These are phyloP conservation scores for Papilio xuthus DNA, from an alignment of 1,140 invertebrate species.

Conservation along the genomic window DNA sequence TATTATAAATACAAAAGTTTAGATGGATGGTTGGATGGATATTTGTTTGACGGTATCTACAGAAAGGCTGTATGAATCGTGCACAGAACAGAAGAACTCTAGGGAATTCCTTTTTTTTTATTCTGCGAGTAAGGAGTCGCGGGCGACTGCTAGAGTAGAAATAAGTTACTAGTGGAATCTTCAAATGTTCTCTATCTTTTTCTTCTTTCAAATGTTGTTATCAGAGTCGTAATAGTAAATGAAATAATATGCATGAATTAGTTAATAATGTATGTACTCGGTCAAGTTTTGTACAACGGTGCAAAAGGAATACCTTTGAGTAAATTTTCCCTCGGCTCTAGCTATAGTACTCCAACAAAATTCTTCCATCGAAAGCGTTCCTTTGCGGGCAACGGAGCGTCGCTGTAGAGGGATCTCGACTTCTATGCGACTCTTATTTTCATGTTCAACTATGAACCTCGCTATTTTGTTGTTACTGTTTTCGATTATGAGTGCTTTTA, in stretches of 20 bases:
- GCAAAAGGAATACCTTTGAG: slow-evolving; percentile 53
- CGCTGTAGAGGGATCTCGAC: slow-evolving; percentile 73
- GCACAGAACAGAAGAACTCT: too few species aligned
- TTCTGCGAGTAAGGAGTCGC: too few species aligned
- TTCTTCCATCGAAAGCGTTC: slow-evolving; percentile 69
- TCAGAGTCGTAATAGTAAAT: slow-evolving; percentile 7
- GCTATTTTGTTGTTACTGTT: slow-evolving; percentile 71
- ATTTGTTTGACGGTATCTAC: too few species aligned
- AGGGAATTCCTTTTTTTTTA: too few species aligned
- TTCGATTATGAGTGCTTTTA: slow-evolving; percentile 63
- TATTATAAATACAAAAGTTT: too few species aligned
- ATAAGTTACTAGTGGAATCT: background rate
- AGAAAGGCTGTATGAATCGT: too few species aligned
- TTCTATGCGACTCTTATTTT: slow-evolving; percentile 67
- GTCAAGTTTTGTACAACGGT: slow-evolving; percentile 36
- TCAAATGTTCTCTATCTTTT: too few species aligned
- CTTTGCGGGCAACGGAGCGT: slow-evolving; percentile 70
- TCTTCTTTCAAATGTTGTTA: too few species aligned
- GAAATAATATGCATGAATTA: slow-evolving; percentile 10
- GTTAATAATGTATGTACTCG: slow-evolving; percentile 26
- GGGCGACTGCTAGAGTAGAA: too few species aligned
- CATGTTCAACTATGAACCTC: slow-evolving; percentile 70
- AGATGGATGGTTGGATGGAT: too few species aligned
- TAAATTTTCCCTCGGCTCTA: slow-evolving; percentile 39
- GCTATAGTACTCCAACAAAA: slow-evolving; percentile 56